Conservation (phyloP, 2,888 invertebrate genomes). For the Papilio protenor region DNA sequence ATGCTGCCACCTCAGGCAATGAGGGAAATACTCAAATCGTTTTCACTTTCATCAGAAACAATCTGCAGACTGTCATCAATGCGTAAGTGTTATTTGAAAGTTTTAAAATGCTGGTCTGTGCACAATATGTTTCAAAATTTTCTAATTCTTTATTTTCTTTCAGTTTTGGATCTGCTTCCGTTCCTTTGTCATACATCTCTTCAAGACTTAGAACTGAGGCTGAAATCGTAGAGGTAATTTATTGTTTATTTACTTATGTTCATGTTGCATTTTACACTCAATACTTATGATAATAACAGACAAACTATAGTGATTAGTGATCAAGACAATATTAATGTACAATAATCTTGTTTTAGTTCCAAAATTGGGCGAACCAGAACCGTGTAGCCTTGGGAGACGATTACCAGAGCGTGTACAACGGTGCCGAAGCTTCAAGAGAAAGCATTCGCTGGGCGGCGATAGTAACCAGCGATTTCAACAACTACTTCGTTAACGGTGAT, state of each 20-base stretch:
- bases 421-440: conserved; percentile 53
- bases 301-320: not conserved
- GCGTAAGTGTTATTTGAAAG: conserved; percentile 65
- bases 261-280: not conserved
- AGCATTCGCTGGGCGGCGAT: conserved; percentile 60
- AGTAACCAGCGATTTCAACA: conserved; percentile 56
- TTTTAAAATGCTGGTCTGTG: not conserved
- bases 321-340: not conserved
- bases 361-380: conserved; percentile 61
- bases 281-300: not conserved
- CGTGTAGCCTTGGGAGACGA: conserved; percentile 52
- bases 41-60: conserved; percentile 76
- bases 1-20: conserved; percentile 80
- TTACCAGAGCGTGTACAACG: conserved; percentile 52
- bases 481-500: conserved; percentile 59
- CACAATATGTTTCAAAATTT: not conserved
- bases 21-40: conserved; percentile 83
- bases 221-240: conserved; percentile 59
- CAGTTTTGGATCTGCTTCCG: conserved; percentile 61
- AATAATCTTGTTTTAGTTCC: conserved; percentile 61
- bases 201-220: conserved; percentile 62
- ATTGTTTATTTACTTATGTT: not conserved
- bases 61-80: conserved; percentile 54
- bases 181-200: conserved; percentile 66
- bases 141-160: conserved; percentile 45